phyloP scores from a whole-genome alignment of 1,140 invertebrate genomes.

The Zeugodacus cucurbitae region DNA sequence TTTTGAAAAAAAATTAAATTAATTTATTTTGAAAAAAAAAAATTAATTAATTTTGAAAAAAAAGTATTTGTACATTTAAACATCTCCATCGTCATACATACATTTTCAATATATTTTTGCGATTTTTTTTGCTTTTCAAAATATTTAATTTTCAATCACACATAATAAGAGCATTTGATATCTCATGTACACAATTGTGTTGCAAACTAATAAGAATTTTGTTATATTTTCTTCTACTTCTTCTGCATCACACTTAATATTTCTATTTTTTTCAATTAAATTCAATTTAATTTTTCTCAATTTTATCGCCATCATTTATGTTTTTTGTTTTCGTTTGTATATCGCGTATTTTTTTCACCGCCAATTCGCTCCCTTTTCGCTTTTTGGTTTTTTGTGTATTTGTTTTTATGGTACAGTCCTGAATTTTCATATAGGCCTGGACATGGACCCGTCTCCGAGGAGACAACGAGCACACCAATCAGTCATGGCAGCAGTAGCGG shows the following conservation, averaged over 20 bases:
- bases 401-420: constrained; percentile 70
- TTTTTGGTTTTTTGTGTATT: constrained; percentile 47
- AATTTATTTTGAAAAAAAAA: neutral
- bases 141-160: neutral
- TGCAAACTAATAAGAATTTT: constrained; percentile 37
- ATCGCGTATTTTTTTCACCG: constrained; percentile 41
- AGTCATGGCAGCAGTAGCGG: constrained; percentile 61
- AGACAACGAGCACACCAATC: constrained; percentile 67
- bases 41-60: too few species aligned
- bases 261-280: constrained; percentile 40
- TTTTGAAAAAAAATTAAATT: too few species aligned
- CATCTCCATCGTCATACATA: neutral
- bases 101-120: neutral
- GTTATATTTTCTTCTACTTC: constrained; percentile 41
- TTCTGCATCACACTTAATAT: constrained; percentile 45
- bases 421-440: constrained; percentile 89
- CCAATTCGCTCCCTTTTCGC: constrained; percentile 42
- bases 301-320: neutral
- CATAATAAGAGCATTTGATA: neutral
- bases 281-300: constrained; percentile 43
- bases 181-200: neutral
- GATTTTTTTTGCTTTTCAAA: neutral
- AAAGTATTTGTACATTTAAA: too few species aligned
- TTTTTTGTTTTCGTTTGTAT: neutral
- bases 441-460: constrained; percentile 70